Conservation (phyloP, 2,113 vertebrate genomes). For the Eurystomus gularis region DNA sequence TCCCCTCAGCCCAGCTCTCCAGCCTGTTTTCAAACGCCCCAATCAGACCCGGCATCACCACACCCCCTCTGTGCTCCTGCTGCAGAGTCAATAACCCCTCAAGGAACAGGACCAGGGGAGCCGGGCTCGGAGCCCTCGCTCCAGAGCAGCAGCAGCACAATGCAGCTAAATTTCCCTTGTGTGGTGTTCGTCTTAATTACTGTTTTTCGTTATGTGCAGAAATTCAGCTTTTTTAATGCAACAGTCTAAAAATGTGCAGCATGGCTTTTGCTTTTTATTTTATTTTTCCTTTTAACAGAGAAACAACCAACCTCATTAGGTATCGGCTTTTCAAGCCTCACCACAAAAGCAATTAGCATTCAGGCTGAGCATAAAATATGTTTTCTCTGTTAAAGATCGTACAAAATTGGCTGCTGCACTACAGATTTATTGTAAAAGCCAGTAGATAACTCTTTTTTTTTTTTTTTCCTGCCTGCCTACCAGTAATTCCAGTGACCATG, state of each 20-base stretch:
- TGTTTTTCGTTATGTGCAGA: neutral
- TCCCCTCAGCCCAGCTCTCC: too few relatives aligned
- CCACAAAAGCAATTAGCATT: neutral
- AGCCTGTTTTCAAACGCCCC: neutral
- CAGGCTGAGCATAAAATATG: neutral
- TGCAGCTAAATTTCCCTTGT: neutral
- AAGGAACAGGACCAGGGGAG: neutral
- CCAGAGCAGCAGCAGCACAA: neutral
- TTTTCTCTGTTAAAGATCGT: neutral
- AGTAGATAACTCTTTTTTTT: neutral
- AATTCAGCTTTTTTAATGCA: neutral
- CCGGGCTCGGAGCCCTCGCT: fast-evolving
- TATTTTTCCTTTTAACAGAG: neutral
- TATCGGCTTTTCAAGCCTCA: neutral
- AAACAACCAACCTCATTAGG: neutral
- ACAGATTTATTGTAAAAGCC: neutral
- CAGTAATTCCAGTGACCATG: neutral
- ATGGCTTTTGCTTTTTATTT: neutral
- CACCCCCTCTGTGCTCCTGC: fast-evolving
- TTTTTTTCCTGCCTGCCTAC: neutral
- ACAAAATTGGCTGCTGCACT: neutral
- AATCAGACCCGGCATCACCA: fast-evolving
- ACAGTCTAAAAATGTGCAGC: neutral
- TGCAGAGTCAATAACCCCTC: neutral
- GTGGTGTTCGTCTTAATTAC: slow-evolving; percentile 18